Conservation (phyloP, 2,113 vertebrate genomes). For the Nycticorax nycticorax region DNA sequence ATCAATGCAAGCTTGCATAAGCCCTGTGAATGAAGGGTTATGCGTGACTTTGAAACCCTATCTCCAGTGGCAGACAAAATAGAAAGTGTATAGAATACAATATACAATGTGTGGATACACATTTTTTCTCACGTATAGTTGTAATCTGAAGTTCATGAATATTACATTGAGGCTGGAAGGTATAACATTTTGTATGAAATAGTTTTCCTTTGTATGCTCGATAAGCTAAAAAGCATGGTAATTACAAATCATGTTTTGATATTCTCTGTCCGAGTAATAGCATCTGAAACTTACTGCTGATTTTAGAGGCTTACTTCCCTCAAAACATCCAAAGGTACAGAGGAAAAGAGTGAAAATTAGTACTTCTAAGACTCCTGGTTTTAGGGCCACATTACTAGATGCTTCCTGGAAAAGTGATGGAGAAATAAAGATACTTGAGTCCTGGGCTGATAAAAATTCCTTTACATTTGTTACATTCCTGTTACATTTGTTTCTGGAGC, state of each 20-base stretch:
- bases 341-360: not conserved
- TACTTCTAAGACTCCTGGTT: not conserved
- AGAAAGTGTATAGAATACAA: not conserved
- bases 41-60: constrained; percentile 18
- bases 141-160: not conserved
- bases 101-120: not conserved
- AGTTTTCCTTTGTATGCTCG: not conserved
- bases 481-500: not conserved
- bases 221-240: not conserved
- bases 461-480: not conserved
- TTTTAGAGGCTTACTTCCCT: not conserved
- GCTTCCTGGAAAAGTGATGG: not conserved
- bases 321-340: not conserved
- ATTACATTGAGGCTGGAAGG: not conserved
- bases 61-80: constrained; percentile 23
- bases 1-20: constrained; percentile 20
- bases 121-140: not conserved
- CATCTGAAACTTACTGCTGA: not conserved
- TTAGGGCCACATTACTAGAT: not conserved
- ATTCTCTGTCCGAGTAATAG: not conserved
- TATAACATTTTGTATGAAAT: not conserved
- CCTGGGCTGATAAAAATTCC: not conserved
- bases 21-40: not conserved
- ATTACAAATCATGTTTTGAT: not conserved
- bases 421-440: not conserved